Percentiles rank a stretch among this genome's conserved stretches.
phyloP scores from a whole-genome alignment of 1,140 invertebrate species.

The Magallana gigas region DNA sequence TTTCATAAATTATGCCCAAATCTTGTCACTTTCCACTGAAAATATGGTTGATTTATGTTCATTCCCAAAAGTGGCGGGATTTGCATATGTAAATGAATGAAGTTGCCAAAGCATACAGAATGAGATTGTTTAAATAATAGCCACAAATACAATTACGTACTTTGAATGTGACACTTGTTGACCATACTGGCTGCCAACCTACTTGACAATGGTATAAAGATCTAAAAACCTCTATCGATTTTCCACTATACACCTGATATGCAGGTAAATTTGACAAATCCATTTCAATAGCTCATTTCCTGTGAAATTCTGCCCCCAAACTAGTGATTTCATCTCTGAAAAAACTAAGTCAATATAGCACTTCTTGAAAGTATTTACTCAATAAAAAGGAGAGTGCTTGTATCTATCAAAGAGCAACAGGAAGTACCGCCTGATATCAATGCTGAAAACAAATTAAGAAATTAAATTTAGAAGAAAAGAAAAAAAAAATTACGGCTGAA shows the following conservation, averaged over 20 bases:
- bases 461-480: not conserved
- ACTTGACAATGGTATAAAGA: not conserved
- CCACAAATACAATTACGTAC: constrained; percentile 16
- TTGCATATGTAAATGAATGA: constrained; percentile 33
- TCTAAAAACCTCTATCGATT: not conserved
- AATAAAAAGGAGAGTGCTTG: constrained; percentile 2
- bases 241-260: constrained; percentile 18
- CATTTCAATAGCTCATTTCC: constrained; percentile 26
- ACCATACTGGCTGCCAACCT: not conserved
- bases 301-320: not conserved
- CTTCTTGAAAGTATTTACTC: constrained; percentile 6
- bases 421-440: not conserved
- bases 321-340: constrained; percentile 3
- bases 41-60: constrained; percentile 10
- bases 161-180: constrained; percentile 26
- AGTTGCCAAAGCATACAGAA: constrained; percentile 25
- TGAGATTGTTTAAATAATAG: constrained; percentile 26
- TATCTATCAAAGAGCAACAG: constrained; percentile 14
- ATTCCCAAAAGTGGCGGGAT: not conserved
- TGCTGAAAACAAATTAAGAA: not conserved
- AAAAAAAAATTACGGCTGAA: not conserved
- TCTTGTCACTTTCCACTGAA: not conserved
- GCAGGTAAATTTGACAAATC: constrained; percentile 30
- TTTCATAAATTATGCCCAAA: constrained; percentile 11
- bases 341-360: not conserved